Evolutionary conservation across 2,797 vertebrate species (phyloP), one percentile per base, ranked within the genome.

Genomic region (Melanotaenia trifasciata): DNA sequence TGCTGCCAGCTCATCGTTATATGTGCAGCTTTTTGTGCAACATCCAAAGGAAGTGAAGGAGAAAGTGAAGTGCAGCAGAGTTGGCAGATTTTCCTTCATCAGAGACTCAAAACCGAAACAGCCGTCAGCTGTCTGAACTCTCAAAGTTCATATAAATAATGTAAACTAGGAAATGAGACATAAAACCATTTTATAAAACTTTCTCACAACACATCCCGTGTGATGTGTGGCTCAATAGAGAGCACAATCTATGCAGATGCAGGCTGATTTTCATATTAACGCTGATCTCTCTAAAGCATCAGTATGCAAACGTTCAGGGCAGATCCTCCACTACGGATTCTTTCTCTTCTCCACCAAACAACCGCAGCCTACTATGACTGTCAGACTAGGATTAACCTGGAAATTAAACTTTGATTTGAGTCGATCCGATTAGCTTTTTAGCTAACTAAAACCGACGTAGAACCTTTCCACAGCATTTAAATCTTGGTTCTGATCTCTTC

Each of bases 261-360:
- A 51, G 30, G 47, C 58, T 28, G 20, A 90, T 93, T 94, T 93
- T 78, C 92, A 90, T 92, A 89, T 77, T 45, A 65, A 63, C 47
- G 53, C 30, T 70, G 54, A 86, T 88, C 84, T 58, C 32, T 14
- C 30, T 16, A 26, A 66, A 26, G 30, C 64, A 75, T 85, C 80
- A 58, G 35, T 75, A 76, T 84, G 87, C 82, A 83, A 83, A 84
- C 82, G 64, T 43, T 38, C 32, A 22, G 33, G 2, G 9, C 35
- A 74, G 68, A 78, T 69, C 69, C 5, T 9, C 30, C 30, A 59
- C 50, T 36, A 57, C 0, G 13, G 40, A 30, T 13, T 1, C 14
- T 28, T 68, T 70, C 61, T 68, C 32, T 47, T 47, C 43, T 18
- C 8, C 32, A 5, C 26, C 3, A n/a, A 71, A 50, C 59, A 63